phyloP scores from a whole-genome alignment of 2,888 invertebrate species.

The Chironomus tentans region DNA sequence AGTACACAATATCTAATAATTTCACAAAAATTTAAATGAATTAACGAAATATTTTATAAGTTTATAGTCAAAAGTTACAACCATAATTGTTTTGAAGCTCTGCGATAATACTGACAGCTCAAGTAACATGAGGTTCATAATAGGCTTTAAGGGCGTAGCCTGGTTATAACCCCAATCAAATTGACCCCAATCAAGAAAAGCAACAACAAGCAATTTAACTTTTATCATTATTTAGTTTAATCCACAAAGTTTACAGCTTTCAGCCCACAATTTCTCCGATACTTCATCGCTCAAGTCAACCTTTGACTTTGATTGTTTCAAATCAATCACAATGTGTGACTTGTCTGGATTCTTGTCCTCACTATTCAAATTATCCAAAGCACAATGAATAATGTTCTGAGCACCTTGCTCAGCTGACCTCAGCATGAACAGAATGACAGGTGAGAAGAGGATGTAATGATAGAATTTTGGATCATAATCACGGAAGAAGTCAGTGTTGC shows the following conservation, averaged over 20 bases:
- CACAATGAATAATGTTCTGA: constrained; percentile 69
- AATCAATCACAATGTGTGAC: constrained; percentile 69
- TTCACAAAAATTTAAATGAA: too few species aligned
- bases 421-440: constrained; percentile 61
- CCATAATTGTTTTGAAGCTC: too few species aligned
- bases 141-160: too few species aligned
- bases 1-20: too few species aligned
- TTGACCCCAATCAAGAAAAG: too few species aligned
- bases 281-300: constrained; percentile 52
- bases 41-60: too few species aligned
- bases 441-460: constrained; percentile 60
- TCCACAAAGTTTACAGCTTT: constrained; percentile 49
- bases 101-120: too few species aligned
- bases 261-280: constrained; percentile 59
- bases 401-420: constrained; percentile 65
- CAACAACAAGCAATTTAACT: too few species aligned
- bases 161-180: too few species aligned
- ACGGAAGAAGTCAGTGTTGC: constrained; percentile 59
- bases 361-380: constrained; percentile 47
- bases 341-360: constrained; percentile 44
- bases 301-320: constrained; percentile 53
- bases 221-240: too few species aligned
- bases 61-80: too few species aligned
- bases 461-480: constrained; percentile 54
- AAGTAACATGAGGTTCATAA: too few species aligned